phyloP scores from a whole-genome alignment of 2,797 vertebrate genomes.

The Podarcis lilfordi region DNA sequence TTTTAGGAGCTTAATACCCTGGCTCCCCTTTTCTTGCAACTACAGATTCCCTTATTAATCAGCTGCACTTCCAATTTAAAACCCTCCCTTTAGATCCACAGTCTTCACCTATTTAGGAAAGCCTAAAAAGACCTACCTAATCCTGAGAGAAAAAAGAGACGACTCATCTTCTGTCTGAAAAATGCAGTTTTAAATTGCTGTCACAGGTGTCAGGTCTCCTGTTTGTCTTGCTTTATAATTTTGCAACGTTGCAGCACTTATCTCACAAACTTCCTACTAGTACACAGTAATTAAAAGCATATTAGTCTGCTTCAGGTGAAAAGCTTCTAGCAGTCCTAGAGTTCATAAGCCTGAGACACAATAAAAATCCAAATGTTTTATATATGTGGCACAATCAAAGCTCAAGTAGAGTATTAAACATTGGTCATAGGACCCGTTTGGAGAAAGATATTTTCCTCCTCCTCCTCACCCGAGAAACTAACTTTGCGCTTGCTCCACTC shows the following conservation, averaged over 20 bases:
- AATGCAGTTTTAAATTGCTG: background rate
- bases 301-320: background rate
- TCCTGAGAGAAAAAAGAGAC: background rate
- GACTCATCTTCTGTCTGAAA: too few relatives aligned
- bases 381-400: background rate
- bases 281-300: background rate
- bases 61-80: background rate
- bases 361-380: background rate
- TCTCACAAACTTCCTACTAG: too few relatives aligned
- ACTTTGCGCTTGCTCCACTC: background rate
- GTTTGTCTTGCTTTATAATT: background rate
- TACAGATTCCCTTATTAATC: background rate
- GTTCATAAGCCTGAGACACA: background rate
- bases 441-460: background rate
- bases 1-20: background rate
- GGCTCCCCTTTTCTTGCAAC: background rate
- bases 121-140: background rate
- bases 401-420: background rate
- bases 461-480: background rate
- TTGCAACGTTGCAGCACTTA: background rate
- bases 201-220: background rate
- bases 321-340: background rate
- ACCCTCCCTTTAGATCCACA: background rate
- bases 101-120: background rate
- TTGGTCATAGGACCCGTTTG: background rate